Percentiles rank a stretch among this genome's conserved stretches.
phyloP scores from a whole-genome alignment of 23 tunicate genomes.

The Styela clava region DNA sequence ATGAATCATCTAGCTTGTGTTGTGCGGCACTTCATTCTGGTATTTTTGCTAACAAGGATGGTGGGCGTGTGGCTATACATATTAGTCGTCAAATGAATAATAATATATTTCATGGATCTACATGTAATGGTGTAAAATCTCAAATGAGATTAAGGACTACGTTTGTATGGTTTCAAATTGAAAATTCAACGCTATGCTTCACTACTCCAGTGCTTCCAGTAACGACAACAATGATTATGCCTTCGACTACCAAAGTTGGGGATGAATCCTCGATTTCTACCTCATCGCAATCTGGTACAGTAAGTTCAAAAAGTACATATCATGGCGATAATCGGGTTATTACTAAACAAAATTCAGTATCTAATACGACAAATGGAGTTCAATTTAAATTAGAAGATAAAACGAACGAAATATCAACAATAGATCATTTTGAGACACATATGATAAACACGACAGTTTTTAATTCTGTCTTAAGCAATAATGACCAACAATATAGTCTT shows the following conservation, averaged over 20 bases:
- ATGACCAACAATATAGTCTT: not conserved
- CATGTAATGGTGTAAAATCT: not conserved
- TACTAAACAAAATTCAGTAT: no score
- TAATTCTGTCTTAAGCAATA: no score
- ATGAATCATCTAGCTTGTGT: not conserved
- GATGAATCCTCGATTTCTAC: no score
- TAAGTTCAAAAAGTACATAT: no score
- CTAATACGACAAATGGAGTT: no score
- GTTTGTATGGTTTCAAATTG: not conserved
- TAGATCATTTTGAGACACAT: no score
- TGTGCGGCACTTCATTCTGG: not conserved
- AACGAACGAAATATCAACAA: no score
- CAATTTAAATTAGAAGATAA: no score
- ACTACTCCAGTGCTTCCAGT: not conserved
- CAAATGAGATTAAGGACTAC: not conserved
- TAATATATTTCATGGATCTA: not conserved
- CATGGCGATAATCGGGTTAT: no score
- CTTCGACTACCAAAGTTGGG: no score
- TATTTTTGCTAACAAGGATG: not conserved
- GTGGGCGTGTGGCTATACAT: not conserved
- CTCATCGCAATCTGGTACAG: no score
- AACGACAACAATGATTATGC: not conserved
- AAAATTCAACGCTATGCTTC: not conserved
- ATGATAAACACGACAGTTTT: no score
- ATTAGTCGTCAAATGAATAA: not conserved